Conservation (phyloP, 2,797 vertebrate genomes). For the Tokudaia muenninki region DNA sequence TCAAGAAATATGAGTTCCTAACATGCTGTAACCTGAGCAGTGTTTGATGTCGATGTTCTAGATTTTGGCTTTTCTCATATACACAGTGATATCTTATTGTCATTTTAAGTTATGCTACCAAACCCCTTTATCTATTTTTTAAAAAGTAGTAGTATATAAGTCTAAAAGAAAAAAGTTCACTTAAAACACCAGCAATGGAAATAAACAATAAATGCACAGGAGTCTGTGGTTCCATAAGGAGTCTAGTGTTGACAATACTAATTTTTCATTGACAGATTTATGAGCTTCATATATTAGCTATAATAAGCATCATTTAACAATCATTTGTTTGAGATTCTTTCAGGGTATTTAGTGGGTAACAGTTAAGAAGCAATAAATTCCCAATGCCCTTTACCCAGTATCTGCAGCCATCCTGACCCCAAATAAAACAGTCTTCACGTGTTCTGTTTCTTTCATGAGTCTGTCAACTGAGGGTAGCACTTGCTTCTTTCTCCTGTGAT, state of each 20-base stretch:
- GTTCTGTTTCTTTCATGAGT: not conserved
- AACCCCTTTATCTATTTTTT: slow-evolving; percentile 10
- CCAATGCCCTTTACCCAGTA: not conserved
- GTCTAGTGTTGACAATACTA: not conserved
- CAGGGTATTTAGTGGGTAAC: not conserved
- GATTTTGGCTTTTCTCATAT: not conserved
- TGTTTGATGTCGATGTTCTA: not conserved
- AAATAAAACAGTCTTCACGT: not conserved
- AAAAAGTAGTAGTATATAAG: not conserved
- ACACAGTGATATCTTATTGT: not conserved
- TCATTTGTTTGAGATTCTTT: slow-evolving; percentile 4
- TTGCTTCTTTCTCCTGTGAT: not conserved
- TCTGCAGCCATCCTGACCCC: not conserved
- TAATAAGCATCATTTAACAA: not conserved
- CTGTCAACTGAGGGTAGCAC: not conserved
- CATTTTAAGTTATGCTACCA: not conserved
- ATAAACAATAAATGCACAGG: not conserved
- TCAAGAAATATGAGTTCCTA: not conserved
- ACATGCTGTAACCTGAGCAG: not conserved
- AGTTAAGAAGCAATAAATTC: not conserved
- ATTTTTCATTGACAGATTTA: not conserved
- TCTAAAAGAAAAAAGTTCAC: not conserved
- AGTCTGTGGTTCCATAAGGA: not conserved
- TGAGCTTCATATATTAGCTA: not conserved
- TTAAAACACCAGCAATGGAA: not conserved